Percentiles rank a stretch among this genome's conserved stretches.
Evolutionary conservation across 2,113 vertebrate genomes (phyloP).

Genomic region (Genyomyrus donnyi): DNA sequence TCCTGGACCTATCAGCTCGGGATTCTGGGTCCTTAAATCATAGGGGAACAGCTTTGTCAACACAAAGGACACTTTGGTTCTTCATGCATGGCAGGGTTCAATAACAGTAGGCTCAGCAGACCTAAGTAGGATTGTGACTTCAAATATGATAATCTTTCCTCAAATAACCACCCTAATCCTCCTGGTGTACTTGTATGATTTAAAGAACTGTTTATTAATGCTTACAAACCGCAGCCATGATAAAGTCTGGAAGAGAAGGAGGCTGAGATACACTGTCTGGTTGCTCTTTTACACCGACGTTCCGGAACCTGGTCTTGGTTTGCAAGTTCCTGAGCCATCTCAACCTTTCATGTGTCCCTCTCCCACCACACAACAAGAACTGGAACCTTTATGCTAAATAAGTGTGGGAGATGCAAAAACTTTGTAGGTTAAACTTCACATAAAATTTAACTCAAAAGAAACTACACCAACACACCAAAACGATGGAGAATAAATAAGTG

Average conservation of each 20-base stretch:
- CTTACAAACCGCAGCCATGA: background rate
- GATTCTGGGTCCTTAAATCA: background rate
- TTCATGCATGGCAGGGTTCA: background rate
- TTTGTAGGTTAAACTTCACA: background rate
- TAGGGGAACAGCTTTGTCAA: background rate
- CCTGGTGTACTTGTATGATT: background rate
- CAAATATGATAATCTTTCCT: background rate
- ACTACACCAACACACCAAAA: background rate
- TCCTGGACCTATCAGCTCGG: background rate
- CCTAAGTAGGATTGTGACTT: background rate
- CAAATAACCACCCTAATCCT: background rate
- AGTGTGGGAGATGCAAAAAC: background rate
- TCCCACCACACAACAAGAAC: background rate
- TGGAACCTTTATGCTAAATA: background rate
- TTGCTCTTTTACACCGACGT: background rate
- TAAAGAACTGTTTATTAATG: background rate
- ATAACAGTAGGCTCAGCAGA: slow-evolving; percentile 10
- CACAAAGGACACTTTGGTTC: background rate
- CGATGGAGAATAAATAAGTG: background rate
- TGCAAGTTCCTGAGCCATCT: background rate
- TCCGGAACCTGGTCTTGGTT: background rate
- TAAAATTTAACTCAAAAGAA: background rate
- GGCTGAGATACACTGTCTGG: background rate
- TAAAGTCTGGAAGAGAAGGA: background rate
- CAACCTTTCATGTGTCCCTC: background rate